Conservation (phyloP, 2,888 invertebrate species). For the Cheilosia pagana region DNA sequence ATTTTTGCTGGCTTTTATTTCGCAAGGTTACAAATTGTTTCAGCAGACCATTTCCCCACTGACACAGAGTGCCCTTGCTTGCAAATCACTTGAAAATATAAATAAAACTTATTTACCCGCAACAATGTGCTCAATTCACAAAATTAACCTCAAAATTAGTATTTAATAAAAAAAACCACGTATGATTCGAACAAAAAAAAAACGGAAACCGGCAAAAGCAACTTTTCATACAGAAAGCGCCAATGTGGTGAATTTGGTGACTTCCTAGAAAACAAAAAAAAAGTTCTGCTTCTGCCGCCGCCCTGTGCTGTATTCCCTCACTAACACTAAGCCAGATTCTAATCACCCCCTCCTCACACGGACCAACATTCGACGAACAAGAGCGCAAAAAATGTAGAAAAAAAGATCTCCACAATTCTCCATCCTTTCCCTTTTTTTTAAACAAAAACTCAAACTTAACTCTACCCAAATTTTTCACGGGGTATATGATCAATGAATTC, state of each 20-base stretch:
- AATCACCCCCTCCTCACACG: conserved; percentile 38
- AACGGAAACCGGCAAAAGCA: conserved; percentile 70
- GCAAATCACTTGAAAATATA: background rate
- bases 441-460: background rate
- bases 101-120: conserved; percentile 4
- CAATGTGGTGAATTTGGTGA: conserved; percentile 58
- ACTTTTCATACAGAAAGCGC: conserved; percentile 47
- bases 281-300: conserved; percentile 27
- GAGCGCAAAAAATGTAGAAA: conserved; percentile 13
- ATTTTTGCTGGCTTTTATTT: conserved; percentile 22
- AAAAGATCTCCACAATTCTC: background rate
- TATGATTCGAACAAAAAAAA: conserved; percentile 9
- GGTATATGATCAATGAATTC: background rate
- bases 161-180: conserved; percentile 50
- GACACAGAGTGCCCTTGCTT: conserved; percentile 46
- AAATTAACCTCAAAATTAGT: conserved; percentile 64
- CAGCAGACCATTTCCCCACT: conserved; percentile 24
- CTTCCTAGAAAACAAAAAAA: conserved; percentile 19
- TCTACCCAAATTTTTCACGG: background rate
- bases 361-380: conserved; percentile 35
- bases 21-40: conserved; percentile 57
- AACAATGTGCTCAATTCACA: conserved; percentile 52
- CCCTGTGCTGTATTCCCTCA: conserved; percentile 12
- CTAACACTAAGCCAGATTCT: conserved; percentile 24
- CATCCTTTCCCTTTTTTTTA: background rate